These are phyloP conservation scores for Syngnathus acus DNA, from an alignment of 2,797 vertebrate genomes.

Conservation along the genomic window DNA sequence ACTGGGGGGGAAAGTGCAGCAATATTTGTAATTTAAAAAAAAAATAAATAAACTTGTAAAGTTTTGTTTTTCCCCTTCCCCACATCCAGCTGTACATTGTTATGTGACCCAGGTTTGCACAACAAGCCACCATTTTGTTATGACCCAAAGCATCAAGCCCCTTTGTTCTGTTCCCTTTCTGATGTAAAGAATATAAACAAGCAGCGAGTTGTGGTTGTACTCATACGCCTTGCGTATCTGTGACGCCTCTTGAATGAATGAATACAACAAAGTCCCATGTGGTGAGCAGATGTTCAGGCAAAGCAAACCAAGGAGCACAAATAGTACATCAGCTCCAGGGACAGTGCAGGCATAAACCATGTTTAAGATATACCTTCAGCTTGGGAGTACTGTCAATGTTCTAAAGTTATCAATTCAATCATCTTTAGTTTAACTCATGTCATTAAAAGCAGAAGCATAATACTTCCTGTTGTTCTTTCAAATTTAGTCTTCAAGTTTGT, in stretches of 20 bases:
- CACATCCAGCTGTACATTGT: slow-evolving; percentile 34
- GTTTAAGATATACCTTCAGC: not conserved
- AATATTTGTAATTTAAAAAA: no score
- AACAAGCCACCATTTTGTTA: slow-evolving; percentile 32
- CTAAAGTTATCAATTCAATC: not conserved
- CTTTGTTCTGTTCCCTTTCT: slow-evolving; percentile 56
- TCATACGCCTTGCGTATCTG: slow-evolving; percentile 21
- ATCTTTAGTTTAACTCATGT: not conserved
- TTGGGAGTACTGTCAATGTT: not conserved
- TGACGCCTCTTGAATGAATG: slow-evolving; percentile 38
- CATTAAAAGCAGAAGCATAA: no score
- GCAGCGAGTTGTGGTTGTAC: slow-evolving; percentile 24
- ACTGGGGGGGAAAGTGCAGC: no score
- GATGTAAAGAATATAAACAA: slow-evolving; percentile 67
- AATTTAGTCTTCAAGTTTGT: no score
- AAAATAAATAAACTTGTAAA: no score
- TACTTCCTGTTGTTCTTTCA: no score
- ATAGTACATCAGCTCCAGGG: slow-evolving; percentile 44
- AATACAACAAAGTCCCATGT: slow-evolving; percentile 42
- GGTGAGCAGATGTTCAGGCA: slow-evolving; percentile 59
- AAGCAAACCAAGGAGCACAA: slow-evolving; percentile 22
- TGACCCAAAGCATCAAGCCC: slow-evolving; percentile 26
- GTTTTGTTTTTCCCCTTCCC: not conserved
- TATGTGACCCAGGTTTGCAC: slow-evolving; percentile 39
- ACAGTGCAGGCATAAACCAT: not conserved